Evolutionary conservation across 2,797 vertebrate species (phyloP), one percentile per base, ranked within the genome.

Genomic region (Setipinna tenuifilis): DNA sequence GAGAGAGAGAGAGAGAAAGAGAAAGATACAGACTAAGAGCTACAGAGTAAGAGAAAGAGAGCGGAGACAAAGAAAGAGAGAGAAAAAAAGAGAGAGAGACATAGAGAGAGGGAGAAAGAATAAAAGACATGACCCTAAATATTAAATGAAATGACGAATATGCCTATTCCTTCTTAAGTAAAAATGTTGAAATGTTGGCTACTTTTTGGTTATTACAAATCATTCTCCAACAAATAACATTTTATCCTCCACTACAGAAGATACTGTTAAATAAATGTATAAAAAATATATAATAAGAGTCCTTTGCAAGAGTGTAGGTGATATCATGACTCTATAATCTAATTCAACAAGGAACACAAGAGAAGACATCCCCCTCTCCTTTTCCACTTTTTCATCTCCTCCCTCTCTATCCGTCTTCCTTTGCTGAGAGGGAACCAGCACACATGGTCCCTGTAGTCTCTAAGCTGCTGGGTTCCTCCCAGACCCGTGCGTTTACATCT

Each of bases 381-480:
- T 14, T 54, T 6, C 46, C 90, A 57, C 75, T 65, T 86, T 86
- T 81, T 50, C 81, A 62, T 86, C 85, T 83, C 82, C 84, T 84
- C 89, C 90, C 82, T 88, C 41, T 84, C 88, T 90, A 89, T 50
- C 54, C 87, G 85, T 90, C 71, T 10, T 41, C 19, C 71, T 57
- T 90, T 88, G 90, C 93, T 93, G 91, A 90, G 89, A 90, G 89
- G 90, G 91, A 90, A 87, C 11, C 11, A 87, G 83, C 87, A 87
- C 89, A 85, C 88, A 87, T 83, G 83, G 90, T 91, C 93, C 92
- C 92, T n/a, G 87, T 50, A 90, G 93, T 84, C 88, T 86, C 91
- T 90, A 90, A 81, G 90, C 87, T 80, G 89, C 88, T 89, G 89
- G 50, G 86, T 83, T 92, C 90, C 90, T 68, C 82, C 82, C 85